Evolutionary conservation across 1,140 invertebrate genomes (phyloP), one percentile per base, ranked within the genome.

Genomic region (Himalopsyche phryganea): DNA sequence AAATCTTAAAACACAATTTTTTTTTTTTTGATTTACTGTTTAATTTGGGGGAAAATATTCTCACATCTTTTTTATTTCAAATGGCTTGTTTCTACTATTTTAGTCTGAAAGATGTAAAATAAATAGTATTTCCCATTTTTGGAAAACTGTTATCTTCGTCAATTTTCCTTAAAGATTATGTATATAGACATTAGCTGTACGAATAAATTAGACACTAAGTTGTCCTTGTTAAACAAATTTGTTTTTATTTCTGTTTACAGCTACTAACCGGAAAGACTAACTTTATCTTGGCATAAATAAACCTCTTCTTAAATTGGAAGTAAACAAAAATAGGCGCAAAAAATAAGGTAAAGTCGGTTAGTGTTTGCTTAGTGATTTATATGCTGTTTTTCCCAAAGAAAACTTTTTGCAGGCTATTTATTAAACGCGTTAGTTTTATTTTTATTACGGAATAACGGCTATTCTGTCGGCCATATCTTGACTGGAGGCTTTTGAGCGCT

Each of bases 241-340:
- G 38, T 40, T 40, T 28, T 3, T 28, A 15, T 40, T 40, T 40
- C 15, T 40, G 3, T 40, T 40, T 13, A 40, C 15, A 40, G 11
- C 15, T 40, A 40, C 38, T 40, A 40, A 40, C 38, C 38, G 38
- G 38, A 40, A 40, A 40, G 23, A 28, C 23, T 28, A 28, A n/a
- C 38, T 40, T 40, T 40, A n/a, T 40, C 15, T 40, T 11, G 11
- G 38, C 38, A n/a, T 40, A 40, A 13, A 40, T 40, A 40, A 40
- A 6, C 38, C 38, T 40, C 15, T 40, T 13, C n/a, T 40, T 40
- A 40, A 40, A 40, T 40, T 40, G 15, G n/a, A 11, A 40, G 38
- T 15, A 40, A 40, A 40, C 38, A 40, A 40, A 40, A 40, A 40
- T 15, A 40, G 15, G 15, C 15, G 15, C 38, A 40, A 40, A 40